A percentile compares a stretch with the other conserved stretches of the same genome.
phyloP scores from a whole-genome alignment of 2,797 vertebrate species.

The Phalloptychus januarius region DNA sequence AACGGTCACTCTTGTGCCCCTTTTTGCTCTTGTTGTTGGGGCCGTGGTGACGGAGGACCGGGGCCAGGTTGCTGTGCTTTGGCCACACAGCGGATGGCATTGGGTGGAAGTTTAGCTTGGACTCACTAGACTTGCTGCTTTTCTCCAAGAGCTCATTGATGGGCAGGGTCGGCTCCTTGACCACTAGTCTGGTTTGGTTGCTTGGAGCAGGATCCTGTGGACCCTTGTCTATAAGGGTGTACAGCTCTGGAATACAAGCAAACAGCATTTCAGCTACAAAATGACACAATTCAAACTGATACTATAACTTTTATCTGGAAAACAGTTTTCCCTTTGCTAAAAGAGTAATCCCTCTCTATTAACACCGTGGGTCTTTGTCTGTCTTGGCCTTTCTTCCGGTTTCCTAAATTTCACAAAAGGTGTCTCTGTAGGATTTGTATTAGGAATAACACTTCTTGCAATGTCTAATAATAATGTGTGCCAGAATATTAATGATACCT shows the following conservation, averaged over 20 bases:
- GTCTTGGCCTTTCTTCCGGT: neutral
- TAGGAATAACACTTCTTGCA: neutral
- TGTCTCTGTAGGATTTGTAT: neutral
- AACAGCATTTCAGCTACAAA: neutral
- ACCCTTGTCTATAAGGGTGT: constrained; percentile 73
- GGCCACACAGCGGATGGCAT: constrained; percentile 74
- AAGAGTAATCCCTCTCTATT: neutral
- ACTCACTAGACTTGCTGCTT: constrained; percentile 70
- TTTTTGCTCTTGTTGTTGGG: constrained; percentile 80
- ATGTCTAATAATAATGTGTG: neutral
- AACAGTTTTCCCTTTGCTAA: neutral
- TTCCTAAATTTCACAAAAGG: neutral
- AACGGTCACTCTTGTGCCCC: constrained; percentile 73
- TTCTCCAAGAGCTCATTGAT: constrained; percentile 81
- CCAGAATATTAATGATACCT: neutral
- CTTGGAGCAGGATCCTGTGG: constrained; percentile 55
- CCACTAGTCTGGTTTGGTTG: constrained; percentile 74
- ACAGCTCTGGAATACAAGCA: constrained; percentile 68
- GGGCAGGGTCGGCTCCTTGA: constrained; percentile 76
- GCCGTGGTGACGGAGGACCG: constrained; percentile 62
- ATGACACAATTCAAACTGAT: neutral
- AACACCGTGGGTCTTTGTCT: neutral
- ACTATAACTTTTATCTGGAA: neutral
- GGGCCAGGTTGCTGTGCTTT: constrained; percentile 73
- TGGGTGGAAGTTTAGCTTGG: constrained; percentile 74